These are phyloP conservation scores for Dendrolimus pini DNA, from an alignment of 2,888 invertebrate species.

Conservation along the genomic window DNA sequence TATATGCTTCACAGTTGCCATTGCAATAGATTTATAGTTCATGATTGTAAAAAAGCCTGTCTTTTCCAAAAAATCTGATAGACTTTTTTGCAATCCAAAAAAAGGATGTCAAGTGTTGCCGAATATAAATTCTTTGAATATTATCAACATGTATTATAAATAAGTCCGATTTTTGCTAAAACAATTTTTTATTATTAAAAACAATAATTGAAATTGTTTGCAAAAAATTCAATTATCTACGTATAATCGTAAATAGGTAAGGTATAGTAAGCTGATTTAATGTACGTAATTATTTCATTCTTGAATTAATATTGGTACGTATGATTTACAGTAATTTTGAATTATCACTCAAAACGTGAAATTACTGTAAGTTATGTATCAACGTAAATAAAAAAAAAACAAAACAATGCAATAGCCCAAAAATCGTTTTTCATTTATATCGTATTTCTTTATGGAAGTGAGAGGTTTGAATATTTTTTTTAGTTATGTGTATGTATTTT, in stretches of 20 bases:
- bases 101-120: conserved; percentile 74
- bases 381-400: conserved; percentile 57
- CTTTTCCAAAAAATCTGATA: conserved; percentile 10
- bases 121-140: conserved; percentile 73
- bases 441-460: conserved; percentile 39
- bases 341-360: conserved; percentile 7
- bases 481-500: conserved; percentile 36
- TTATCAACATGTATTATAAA: conserved; percentile 69
- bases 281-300: conserved; percentile 71
- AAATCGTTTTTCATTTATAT: conserved; percentile 55
- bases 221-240: conserved; percentile 25
- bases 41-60: conserved; percentile 32
- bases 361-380: conserved; percentile 29
- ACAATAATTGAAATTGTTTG: conserved; percentile 38
- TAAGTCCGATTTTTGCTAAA: conserved; percentile 49
- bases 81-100: conserved; percentile 33
- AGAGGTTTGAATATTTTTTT: conserved; percentile 30
- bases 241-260: conserved; percentile 71
- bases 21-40: conserved; percentile 62
- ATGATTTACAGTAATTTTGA: conserved; percentile 19
- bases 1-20: conserved; percentile 56
- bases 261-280: conserved; percentile 73
- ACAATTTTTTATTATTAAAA: conserved; percentile 18
- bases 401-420: conserved; percentile 75
- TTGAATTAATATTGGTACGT: conserved; percentile 64